phyloP scores from a whole-genome alignment of 2,113 vertebrate species.

The Cepphus grylle region DNA sequence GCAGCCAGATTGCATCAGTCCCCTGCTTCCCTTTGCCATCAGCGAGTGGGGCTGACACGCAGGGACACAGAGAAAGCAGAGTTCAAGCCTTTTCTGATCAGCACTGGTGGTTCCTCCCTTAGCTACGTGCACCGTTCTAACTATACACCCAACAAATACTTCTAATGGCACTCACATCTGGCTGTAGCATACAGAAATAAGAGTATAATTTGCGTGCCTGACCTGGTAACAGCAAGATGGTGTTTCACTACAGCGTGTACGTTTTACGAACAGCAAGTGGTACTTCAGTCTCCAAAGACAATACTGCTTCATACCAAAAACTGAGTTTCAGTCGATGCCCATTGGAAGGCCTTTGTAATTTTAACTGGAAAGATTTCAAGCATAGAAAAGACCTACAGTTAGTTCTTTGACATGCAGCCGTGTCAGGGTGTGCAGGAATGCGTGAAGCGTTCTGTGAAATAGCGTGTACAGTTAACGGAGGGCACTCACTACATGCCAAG shows the following conservation, averaged over 20 bases:
- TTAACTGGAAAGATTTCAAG: background rate
- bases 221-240: background rate
- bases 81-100: background rate
- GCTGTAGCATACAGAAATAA: background rate
- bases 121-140: background rate
- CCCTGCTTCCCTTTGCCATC: background rate
- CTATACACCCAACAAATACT: background rate
- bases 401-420: background rate
- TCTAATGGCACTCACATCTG: background rate
- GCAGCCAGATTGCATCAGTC: background rate
- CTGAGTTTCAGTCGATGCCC: background rate
- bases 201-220: background rate
- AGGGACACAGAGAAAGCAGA: background rate
- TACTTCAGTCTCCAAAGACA: background rate
- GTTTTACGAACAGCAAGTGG: background rate
- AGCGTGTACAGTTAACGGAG: background rate
- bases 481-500: rapidly evolving
- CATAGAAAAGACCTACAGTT: background rate
- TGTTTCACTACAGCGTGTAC: background rate
- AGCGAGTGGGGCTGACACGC: background rate
- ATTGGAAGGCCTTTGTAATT: background rate
- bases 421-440: background rate
- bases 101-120: background rate
- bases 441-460: rapidly evolving
- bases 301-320: background rate